Conservation (phyloP, 1,140 invertebrate genomes). For the Daktulosphaira vitifoliae region DNA sequence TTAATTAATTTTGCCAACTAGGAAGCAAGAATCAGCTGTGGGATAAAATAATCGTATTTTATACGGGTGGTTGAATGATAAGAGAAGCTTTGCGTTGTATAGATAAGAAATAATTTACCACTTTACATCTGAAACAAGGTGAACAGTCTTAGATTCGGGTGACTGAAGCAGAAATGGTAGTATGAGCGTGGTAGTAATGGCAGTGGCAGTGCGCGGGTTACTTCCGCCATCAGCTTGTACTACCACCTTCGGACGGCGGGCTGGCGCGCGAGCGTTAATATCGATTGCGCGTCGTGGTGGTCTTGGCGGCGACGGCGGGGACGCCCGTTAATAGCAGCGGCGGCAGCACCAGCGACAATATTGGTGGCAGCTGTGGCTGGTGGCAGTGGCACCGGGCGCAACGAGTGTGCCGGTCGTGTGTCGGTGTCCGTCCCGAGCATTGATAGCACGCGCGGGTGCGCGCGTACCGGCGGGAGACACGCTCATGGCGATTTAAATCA, state of each 20-base stretch:
- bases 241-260: background rate
- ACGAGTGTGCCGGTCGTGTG: constrained; percentile 32
- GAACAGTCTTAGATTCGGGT: too few relatives aligned
- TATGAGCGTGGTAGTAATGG: too few relatives aligned
- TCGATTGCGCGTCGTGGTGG: constrained; percentile 32
- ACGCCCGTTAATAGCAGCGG: constrained; percentile 36
- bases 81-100: too few relatives aligned
- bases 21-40: too few relatives aligned
- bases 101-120: too few relatives aligned
- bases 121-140: too few relatives aligned
- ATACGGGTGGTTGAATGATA: too few relatives aligned
- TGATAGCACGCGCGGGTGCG: constrained; percentile 13
- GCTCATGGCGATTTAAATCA: background rate
- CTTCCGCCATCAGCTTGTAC: constrained; percentile 15
- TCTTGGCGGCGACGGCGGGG: constrained; percentile 41
- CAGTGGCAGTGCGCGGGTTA: background rate
- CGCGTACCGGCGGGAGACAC: constrained; percentile 7
- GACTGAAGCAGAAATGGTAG: too few relatives aligned
- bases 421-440: constrained; percentile 7
- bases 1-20: too few relatives aligned
- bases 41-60: too few relatives aligned
- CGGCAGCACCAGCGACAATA: constrained; percentile 40
- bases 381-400: constrained; percentile 36
- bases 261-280: background rate
- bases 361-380: constrained; percentile 40